Evolutionary conservation across 2,797 vertebrate species (phyloP), one percentile per base, ranked within the genome.

Genomic region (Okamejei kenojei): DNA sequence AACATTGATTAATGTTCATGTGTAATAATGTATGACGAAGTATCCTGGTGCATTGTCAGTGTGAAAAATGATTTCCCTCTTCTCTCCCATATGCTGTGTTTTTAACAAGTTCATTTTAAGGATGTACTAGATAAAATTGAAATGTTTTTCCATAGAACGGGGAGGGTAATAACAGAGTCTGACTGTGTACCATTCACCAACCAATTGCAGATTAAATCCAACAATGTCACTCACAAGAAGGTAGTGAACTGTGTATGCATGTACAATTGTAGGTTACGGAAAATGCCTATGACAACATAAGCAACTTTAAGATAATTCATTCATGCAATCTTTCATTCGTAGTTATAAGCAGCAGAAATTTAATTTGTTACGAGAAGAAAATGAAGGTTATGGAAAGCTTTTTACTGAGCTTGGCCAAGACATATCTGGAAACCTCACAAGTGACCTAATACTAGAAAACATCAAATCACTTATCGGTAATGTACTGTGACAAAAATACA

Each of bases 301-400:
- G 61, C 23, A 68, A n/a, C 54, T 65, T 68, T 81, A 38, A 58
- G 29, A 15, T 80, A 9, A 84, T 19, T 78, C 23, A 61, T 73
- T 63, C 77, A 84, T 2, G 1, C 15, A 58, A 10, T 38, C 68
- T 45, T 84, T 93, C 58, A 58, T 84, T 65, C n/a, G 32, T 74
- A 99, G 99, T 97, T 99, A 99, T 95, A 99, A 99, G 94, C 99
- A 99, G 94, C 99, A 99, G 96, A 99, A 99, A 96, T 99, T 99
- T 95, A 99, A 99, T 95, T 97, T 99, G 95, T 96, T 99, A 95
- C 96, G 99, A 95, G 99, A 99, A 95, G 99, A 99, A 95, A 99
- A 99, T 54, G 99, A 99, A 96, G 99, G 99, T 94, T 99, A 99
- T 94, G 99, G 97, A 94, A 99, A 99, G 94, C 96, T 99, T 93